Evolutionary conservation across 2,113 vertebrate genomes (phyloP), one percentile per base, ranked within the genome.

Genomic region (Capricornis sumatraensis): DNA sequence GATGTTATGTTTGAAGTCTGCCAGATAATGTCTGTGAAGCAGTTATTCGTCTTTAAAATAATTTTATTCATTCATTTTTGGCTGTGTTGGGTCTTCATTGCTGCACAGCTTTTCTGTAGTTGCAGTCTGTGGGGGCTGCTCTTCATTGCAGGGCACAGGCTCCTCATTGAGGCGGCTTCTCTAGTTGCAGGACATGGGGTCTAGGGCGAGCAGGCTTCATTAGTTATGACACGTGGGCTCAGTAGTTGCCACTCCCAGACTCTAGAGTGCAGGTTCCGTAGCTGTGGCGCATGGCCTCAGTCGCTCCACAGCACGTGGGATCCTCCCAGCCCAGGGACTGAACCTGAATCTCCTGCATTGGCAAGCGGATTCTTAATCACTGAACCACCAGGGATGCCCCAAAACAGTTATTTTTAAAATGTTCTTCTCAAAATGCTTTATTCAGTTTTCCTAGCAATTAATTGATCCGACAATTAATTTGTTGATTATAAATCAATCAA

Each of bases 221-320:
- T 76, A 43, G 36, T 25, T 43, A 13, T 7, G 71, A 14, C 23
- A 1, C 0, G 3, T 1, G 36, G 71, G 23, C 71, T 43, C 6
- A 40, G 36, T 3, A 25, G 36, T 43, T 7, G 11, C 36, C 21
- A 43, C 71, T 27, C 36, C 6, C 6, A 2, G 11, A 7, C 71
- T 7, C 11, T 25, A 4, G 36, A 43, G 71, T 2, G 0, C 23
- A 27, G 36, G 36, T 43, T 43, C 36, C 3, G 23, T 13, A 14
- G 23, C 13, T 43, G 6, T 13, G 67, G 5, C 1, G 11, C 71
- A 0, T 14, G 21, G 23, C 36, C 36, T 74, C 27, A 2, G 3
- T 14, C 27, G 23, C 23, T 27, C 11, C 23, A 14, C 21, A 16
- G 71, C 71, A 47, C 16, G 40, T 30, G 76, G 76, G 43, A 47